Evolutionary conservation across 2,797 vertebrate species (phyloP), one percentile per base, ranked within the genome.

Genomic region (Acropternis orthonyx): DNA sequence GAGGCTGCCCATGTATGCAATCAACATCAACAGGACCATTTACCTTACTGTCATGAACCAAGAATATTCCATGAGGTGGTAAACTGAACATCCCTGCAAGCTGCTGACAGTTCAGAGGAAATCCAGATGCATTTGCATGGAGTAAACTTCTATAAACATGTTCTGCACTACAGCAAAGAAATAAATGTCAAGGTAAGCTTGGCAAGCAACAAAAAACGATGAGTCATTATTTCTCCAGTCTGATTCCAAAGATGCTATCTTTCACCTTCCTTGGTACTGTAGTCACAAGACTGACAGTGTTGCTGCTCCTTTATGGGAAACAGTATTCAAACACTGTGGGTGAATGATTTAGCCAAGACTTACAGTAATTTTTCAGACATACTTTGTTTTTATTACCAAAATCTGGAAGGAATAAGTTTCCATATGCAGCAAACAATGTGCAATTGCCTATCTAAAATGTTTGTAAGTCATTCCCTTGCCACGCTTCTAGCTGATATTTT

Each of bases 131-230:
- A 96, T 96, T 94, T 92, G 95, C 95, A 92, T 85, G 89, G 92
- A 65, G 92, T 92, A 93, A 96, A 90, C 95, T 97, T 98, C 96
- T 98, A 95, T 98, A 98, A 98, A 98, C 97, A 98, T 88, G 88
- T 73, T 84, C 90, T 96, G 85, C 87, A 71, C 88, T 43, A 97
- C 96, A 96, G 97, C 88, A 91, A 97, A 97, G 96, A 98, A 98
- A 98, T 98, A 98, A 98, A 98, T 98, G 98, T 98, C 98, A 98
- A 98, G 97, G 97, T 98, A 97, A 97, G 97, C 97, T 98, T 98
- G 98, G 98, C 97, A 98, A 97, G 89, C 23, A 30, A 89, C 92
- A 85, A 88, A 95, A 91, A 95, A 94, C 92, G 93, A 98, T 97
- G 98, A 98, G 97, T 98, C 98, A 97, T 88, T 88, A 62, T 95